phyloP scores from a whole-genome alignment of 64 coral and sea anemone species.

The Pocillopora verrucosa region DNA sequence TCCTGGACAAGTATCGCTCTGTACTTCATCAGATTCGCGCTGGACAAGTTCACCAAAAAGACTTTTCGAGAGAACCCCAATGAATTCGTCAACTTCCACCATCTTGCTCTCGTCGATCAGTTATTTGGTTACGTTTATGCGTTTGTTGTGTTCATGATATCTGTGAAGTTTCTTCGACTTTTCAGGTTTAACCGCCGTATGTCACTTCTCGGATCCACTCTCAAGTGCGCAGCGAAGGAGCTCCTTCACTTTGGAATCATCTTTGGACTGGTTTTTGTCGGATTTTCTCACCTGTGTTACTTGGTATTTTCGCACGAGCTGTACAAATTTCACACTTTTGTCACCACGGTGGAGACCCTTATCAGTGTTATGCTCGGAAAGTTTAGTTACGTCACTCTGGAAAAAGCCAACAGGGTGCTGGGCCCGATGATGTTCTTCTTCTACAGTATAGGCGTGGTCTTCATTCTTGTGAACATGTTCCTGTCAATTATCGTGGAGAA shows the following conservation, averaged over 20 bases:
- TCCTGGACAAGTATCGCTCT: slow-evolving; percentile 78
- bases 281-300: slow-evolving; percentile 75
- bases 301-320: slow-evolving; percentile 82
- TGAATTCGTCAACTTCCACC: slow-evolving; percentile 76
- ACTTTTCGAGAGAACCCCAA: slow-evolving; percentile 51
- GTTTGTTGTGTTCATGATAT: slow-evolving; percentile 85
- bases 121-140: slow-evolving; percentile 76
- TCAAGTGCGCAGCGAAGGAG: slow-evolving; percentile 62
- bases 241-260: slow-evolving; percentile 74
- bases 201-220: slow-evolving; percentile 85
- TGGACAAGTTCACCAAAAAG: slow-evolving; percentile 66
- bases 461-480: slow-evolving; percentile 92
- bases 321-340: slow-evolving; percentile 83
- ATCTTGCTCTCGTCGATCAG: slow-evolving; percentile 73
- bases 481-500: slow-evolving; percentile 92
- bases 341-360: slow-evolving; percentile 80
- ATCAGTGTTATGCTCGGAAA: slow-evolving; percentile 94
- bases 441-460: slow-evolving; percentile 88
- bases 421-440: slow-evolving; percentile 82
- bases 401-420: slow-evolving; percentile 66
- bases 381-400: slow-evolving; percentile 87
- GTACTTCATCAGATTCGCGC: slow-evolving; percentile 76
- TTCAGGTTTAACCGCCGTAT: slow-evolving; percentile 94
- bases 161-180: slow-evolving; percentile 88
- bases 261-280: slow-evolving; percentile 88